These are phyloP conservation scores for Ginglymostoma cirratum DNA, from an alignment of 2,113 vertebrate species.

Conservation along the genomic window DNA sequence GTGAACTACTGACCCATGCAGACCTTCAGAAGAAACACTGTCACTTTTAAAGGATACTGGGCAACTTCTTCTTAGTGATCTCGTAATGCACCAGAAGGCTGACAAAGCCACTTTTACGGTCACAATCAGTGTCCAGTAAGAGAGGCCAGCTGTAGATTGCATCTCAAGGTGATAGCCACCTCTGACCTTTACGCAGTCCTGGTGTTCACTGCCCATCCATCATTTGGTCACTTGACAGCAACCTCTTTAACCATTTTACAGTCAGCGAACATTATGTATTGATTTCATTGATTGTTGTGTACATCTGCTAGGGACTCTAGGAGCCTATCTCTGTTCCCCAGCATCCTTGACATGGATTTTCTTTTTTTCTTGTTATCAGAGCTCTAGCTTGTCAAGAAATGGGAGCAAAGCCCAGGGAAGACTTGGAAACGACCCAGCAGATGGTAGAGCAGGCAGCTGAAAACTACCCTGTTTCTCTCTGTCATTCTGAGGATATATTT, in stretches of 20 bases:
- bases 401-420: background rate
- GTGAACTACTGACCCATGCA: constrained; percentile 28
- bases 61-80: constrained; percentile 28
- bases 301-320: constrained; percentile 45
- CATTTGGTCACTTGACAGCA: constrained; percentile 51
- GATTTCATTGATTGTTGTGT: constrained; percentile 59
- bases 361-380: constrained; percentile 2
- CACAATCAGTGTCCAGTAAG: constrained; percentile 22
- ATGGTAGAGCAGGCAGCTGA: constrained; percentile 39
- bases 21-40: background rate
- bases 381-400: background rate
- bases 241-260: constrained; percentile 53
- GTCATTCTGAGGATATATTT: background rate
- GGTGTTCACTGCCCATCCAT: constrained; percentile 53
- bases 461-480: background rate
- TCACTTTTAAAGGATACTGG: constrained; percentile 4
- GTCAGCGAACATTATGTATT: constrained; percentile 55
- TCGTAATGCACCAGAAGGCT: constrained; percentile 34
- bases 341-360: constrained; percentile 23
- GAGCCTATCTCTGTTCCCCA: constrained; percentile 36
- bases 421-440: constrained; percentile 31
- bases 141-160: constrained; percentile 47
- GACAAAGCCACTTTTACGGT: constrained; percentile 20
- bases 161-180: constrained; percentile 59
- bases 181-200: constrained; percentile 55